phyloP scores from a whole-genome alignment of 2,888 invertebrate genomes.

The Tachina fera region DNA sequence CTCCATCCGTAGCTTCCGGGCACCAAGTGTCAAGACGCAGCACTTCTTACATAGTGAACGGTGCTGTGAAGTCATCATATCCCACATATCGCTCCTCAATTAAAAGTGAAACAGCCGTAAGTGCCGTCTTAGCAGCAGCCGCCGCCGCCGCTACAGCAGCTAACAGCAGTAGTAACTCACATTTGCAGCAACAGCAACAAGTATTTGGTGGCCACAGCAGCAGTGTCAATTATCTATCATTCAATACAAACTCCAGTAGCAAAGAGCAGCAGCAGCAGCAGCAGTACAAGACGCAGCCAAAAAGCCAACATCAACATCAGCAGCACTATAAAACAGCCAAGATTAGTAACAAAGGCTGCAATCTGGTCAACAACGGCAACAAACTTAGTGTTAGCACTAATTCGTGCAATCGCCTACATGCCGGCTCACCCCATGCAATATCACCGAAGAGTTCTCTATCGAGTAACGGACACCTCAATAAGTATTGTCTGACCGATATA shows the following conservation, averaged over 20 bases:
- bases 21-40: slow-evolving; percentile 73
- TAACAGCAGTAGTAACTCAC: slow-evolving; percentile 49
- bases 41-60: slow-evolving; percentile 78
- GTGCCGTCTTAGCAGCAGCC: slow-evolving; percentile 64
- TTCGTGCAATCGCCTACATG: slow-evolving; percentile 78
- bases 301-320: slow-evolving; percentile 76
- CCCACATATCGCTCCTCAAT: slow-evolving; percentile 81
- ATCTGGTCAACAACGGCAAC: slow-evolving; percentile 79
- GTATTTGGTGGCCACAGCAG: slow-evolving; percentile 56
- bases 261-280: slow-evolving; percentile 44
- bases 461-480: slow-evolving; percentile 81
- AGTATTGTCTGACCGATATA: slow-evolving; percentile 81
- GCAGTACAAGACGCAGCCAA: slow-evolving; percentile 64
- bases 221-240: slow-evolving; percentile 69
- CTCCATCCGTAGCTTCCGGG: slow-evolving; percentile 73
- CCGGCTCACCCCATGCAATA: slow-evolving; percentile 75
- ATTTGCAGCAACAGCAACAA: slow-evolving; percentile 60
- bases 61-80: slow-evolving; percentile 80
- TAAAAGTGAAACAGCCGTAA: slow-evolving; percentile 79
- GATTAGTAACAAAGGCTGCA: slow-evolving; percentile 82
- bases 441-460: slow-evolving; percentile 81
- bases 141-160: slow-evolving; percentile 71
- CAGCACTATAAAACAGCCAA: slow-evolving; percentile 77
- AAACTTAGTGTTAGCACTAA: slow-evolving; percentile 79
- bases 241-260: slow-evolving; percentile 23